Evolutionary conservation across 1,140 invertebrate species (phyloP), one percentile per base, ranked within the genome.

Genomic region (Atta cephalotes): DNA sequence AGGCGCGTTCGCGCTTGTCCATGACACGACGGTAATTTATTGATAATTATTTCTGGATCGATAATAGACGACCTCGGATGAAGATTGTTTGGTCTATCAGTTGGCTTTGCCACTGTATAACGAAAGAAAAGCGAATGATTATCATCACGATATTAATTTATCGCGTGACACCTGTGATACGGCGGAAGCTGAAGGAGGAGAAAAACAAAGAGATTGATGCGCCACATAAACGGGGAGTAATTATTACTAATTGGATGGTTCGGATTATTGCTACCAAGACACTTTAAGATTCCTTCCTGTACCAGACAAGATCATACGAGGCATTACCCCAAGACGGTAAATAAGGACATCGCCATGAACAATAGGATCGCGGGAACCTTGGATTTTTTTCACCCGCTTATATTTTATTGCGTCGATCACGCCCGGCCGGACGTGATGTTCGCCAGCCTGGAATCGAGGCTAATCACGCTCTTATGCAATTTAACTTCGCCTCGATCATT

Each of bases 381-480:
- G 80, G 53, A 49, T 66, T 31, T 68, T 35, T 70, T 80, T 35
- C 9, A 18, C n/a, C 18, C 51, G 66, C 45, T 85, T 60, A 86
- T 74, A 72, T 81, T 81, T 89, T 89, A 89, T 89, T 49, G 76
- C 82, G 76, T 60, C 77, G 87, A 56, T 68, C 45, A n/a, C 63
- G 74, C 71, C 39, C 39, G 25, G 31, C 79, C 49, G 70, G 68
- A 70, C 76, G 77, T 63, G 87, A 56, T 62, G 88, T 86, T 79
- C 79, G 78, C 82, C 85, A 72, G 70, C 14, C 51, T 88, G 79
- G 74, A 86, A 89, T 89, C 87, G 87, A 89, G 88, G 88, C 87
- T 89, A 89, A 89, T 89, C 88, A 85, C 87, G 35, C 31, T 28
- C 56, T 89, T 89, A 77, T 70, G 87, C 87, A 89, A 89, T 79